Base-by-base conservation (phyloP, 2,113 vertebrate genomes). In the Cyprinodon brontotheroides region DNA sequence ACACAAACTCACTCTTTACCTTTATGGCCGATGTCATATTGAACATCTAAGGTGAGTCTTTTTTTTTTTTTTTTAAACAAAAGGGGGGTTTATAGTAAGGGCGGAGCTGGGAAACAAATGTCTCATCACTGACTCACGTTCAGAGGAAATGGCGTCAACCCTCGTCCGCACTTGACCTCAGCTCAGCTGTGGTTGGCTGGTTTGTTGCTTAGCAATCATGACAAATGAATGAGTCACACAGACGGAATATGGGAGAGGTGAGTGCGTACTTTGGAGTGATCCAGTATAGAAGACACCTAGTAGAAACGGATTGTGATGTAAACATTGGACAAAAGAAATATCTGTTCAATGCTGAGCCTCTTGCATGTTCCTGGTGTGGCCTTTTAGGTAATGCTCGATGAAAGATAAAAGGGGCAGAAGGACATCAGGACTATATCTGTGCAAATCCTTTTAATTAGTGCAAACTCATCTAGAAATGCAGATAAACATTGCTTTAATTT, bases 121-220 rank as follows among this genome's bases (percentile, higher is more conserved):
- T 65, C 83, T 89, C 81, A 75, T 77, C 43, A 72, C 74, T 94
- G 93, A 93, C 80, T 93, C 92, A 87, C 78, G 57, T 75, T 78
- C 50, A 72, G 36, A 89, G 91, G 90, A 91, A 87, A 88, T 94
- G 79, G 93, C 80, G 75, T 93, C 90, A 88, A 66, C 70, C 70
- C 77, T 75, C n/a, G 65, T 75, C 80, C 20, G 68, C 80, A 84
- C 80, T 84, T 87, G 74, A 83, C 82, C 83, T 80, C 76, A 78
- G 60, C 84, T 69, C 61, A 29, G 78, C 82, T 73, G 68, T 83
- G 84, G 82, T 86, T 89, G 80, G 85, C 82, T 86, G 85, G 36
- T 68, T 75, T 83, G 92, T 94, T 91, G 87, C 92, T 78, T 91
- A 90, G 92, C 80, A 68, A 90, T 86, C 47, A 70, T 94, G 91